phyloP scores from a whole-genome alignment of 2,797 vertebrate genomes.

The Picus viridis region DNA sequence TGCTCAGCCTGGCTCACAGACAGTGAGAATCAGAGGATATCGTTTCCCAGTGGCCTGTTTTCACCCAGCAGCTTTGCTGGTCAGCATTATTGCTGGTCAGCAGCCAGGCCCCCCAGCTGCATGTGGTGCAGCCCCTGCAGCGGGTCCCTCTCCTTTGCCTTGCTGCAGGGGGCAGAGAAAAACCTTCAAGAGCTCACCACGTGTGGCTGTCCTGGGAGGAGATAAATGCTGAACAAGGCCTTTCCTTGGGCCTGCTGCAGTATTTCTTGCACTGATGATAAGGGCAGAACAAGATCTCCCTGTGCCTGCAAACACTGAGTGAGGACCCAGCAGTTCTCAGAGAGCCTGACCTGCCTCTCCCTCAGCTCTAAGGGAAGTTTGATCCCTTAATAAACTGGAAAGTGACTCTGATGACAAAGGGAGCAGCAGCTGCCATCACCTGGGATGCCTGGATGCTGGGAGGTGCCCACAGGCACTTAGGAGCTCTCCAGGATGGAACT shows the following conservation, averaged over 20 bases:
- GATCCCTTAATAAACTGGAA: background rate
- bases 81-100: background rate
- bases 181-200: background rate
- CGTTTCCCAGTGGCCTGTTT: background rate
- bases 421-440: background rate
- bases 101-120: fast-evolving
- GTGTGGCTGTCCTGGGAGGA: background rate
- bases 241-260: background rate
- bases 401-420: background rate
- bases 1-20: background rate
- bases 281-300: background rate
- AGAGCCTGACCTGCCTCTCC: background rate
- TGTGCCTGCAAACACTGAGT: fast-evolving
- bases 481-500: background rate
- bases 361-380: background rate
- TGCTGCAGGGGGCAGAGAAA: background rate
- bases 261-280: background rate
- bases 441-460: no score
- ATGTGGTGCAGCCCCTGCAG: background rate
- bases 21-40: background rate
- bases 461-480: background rate
- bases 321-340: background rate
- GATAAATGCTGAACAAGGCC: background rate
- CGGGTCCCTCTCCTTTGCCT: background rate
- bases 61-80: background rate